Evolutionary conservation across 2,888 invertebrate species (phyloP).

Genomic region (Parapristionchus giblindavisi): DNA sequence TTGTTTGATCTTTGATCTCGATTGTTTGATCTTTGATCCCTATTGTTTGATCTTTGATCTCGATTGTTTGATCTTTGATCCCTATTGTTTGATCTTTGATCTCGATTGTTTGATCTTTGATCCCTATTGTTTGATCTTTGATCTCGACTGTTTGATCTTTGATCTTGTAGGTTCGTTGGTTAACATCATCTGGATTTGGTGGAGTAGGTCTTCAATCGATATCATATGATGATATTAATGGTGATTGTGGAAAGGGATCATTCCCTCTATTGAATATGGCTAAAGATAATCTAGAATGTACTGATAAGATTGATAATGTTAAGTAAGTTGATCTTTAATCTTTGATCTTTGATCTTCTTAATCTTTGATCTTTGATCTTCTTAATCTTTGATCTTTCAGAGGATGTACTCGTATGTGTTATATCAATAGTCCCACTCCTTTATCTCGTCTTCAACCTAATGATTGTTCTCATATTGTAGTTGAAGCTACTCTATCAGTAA

Average conservation of each 20-base stretch:
- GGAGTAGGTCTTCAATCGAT: slow-evolving; percentile 34
- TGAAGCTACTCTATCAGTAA: slow-evolving; percentile 16
- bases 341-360: slow-evolving; percentile 2
- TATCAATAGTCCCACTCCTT: neutral
- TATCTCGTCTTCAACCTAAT: neutral
- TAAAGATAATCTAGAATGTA: neutral
- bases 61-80: neutral
- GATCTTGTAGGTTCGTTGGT: slow-evolving; percentile 32
- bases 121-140: neutral
- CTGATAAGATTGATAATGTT: neutral
- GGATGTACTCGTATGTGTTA: slow-evolving; percentile 30
- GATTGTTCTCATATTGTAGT: slow-evolving; percentile 34
- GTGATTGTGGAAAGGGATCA: neutral
- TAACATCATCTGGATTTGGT: slow-evolving; percentile 26
- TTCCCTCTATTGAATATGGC: slow-evolving; percentile 4
- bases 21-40: slow-evolving; percentile 31
- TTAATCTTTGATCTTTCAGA: neutral
- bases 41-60: too few species aligned
- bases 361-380: slow-evolving; percentile 2
- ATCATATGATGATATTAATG: slow-evolving; percentile 17
- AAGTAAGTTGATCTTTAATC: neutral
- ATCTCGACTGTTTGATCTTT: neutral
- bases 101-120: neutral
- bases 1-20: slow-evolving; percentile 1
- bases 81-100: slow-evolving; percentile 26